Evolutionary conservation across 2,113 vertebrate genomes (phyloP).

Genomic region (Labeo rohita): DNA sequence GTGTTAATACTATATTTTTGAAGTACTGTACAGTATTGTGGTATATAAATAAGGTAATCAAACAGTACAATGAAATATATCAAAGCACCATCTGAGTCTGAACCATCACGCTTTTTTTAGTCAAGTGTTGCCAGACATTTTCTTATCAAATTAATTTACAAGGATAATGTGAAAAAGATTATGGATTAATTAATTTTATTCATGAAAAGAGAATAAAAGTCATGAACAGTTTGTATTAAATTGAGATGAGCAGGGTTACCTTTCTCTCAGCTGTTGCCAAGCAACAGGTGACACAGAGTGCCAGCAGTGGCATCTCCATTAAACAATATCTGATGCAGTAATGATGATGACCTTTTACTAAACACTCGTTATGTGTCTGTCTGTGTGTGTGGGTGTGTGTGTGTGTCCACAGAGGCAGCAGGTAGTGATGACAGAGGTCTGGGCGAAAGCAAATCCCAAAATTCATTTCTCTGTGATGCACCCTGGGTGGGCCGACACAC

Average conservation of each 20-base stretch:
- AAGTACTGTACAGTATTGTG: background rate
- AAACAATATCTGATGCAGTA: slow-evolving; percentile 37
- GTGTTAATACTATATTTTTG: background rate
- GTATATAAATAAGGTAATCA: background rate
- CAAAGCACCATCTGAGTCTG: background rate
- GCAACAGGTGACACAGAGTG: slow-evolving; percentile 52
- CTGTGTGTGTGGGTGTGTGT: slow-evolving; percentile 34
- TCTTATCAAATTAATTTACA: background rate
- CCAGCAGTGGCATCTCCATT: slow-evolving; percentile 21
- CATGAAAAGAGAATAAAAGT: slow-evolving; percentile 24
- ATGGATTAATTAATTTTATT: background rate
- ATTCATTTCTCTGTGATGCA: slow-evolving; percentile 83
- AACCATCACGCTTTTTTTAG: background rate
- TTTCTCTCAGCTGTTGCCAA: slow-evolving; percentile 48
- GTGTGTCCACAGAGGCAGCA: slow-evolving; percentile 78
- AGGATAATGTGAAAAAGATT: background rate
- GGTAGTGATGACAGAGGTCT: slow-evolving; percentile 82
- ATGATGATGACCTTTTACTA: slow-evolving; percentile 56
- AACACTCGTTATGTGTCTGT: slow-evolving; percentile 14
- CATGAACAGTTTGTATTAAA: slow-evolving; percentile 20
- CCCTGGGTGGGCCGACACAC: slow-evolving; percentile 80
- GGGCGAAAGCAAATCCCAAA: slow-evolving; percentile 70
- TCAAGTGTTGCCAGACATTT: background rate
- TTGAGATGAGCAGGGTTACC: slow-evolving; percentile 11
- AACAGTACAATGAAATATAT: background rate